Percentiles rank a stretch among this genome's conserved stretches.
These are phyloP conservation scores for Neodiprion lecontei DNA, from an alignment of 1,140 invertebrate genomes.

Conservation along the genomic window DNA sequence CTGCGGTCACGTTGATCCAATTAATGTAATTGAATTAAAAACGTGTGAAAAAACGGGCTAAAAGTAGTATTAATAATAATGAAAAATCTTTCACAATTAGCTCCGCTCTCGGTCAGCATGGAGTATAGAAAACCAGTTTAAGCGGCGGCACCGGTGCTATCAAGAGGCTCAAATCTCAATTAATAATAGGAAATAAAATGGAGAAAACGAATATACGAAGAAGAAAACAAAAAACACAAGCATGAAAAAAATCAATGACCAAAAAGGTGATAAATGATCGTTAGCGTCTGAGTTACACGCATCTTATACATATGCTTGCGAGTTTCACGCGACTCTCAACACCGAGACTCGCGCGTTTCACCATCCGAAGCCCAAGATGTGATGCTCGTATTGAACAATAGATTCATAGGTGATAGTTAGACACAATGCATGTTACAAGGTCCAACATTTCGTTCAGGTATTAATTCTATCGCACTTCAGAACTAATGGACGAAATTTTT, in stretches of 20 bases:
- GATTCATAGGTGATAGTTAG: no score
- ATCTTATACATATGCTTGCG: not conserved
- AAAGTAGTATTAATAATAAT: not conserved
- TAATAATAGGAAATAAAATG: conserved; percentile 2
- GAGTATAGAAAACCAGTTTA: not conserved
- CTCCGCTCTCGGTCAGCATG: not conserved
- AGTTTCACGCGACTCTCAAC: no score
- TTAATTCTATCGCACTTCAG: no score
- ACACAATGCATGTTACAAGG: no score
- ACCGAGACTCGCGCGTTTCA: no score
- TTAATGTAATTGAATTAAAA: conserved; percentile 1
- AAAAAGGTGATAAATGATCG: conserved; percentile 3
- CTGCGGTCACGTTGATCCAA: not conserved
- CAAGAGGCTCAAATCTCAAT: conserved; percentile 3
- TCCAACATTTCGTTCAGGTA: no score
- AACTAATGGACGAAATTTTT: no score
- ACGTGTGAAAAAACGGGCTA: no score
- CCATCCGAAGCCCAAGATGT: no score
- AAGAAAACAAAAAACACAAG: no score
- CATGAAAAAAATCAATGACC: not conserved
- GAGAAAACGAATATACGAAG: not conserved
- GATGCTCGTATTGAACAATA: no score
- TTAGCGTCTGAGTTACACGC: conserved; percentile 4
- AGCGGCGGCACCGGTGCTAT: not conserved
- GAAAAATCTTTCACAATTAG: not conserved